Conservation (phyloP, 2,113 vertebrate species). For the Plestiodon gilberti region DNA sequence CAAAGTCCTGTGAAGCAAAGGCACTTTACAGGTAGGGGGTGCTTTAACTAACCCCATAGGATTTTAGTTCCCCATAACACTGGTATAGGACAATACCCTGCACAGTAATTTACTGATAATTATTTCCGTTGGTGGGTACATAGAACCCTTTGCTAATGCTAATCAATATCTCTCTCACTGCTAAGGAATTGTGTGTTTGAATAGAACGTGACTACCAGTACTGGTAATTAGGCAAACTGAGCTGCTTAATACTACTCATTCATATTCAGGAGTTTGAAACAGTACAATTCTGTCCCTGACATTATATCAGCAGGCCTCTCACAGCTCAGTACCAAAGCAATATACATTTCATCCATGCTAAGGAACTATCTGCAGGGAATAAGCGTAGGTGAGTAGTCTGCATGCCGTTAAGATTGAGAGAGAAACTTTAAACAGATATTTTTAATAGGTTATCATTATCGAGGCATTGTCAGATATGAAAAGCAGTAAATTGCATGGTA, state of each 20-base stretch:
- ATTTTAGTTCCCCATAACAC: constrained; percentile 27
- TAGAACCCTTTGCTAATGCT: neutral
- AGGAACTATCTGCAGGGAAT: constrained; percentile 17
- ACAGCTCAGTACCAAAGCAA: constrained; percentile 9
- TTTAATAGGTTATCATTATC: constrained; percentile 45
- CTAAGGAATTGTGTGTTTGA: neutral
- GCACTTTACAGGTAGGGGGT: neutral
- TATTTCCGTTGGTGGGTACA: neutral
- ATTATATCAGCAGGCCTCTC: neutral
- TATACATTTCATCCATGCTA: constrained; percentile 22
- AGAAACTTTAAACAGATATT: constrained; percentile 38
- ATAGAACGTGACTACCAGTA: neutral
- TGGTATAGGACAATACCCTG: constrained; percentile 31
- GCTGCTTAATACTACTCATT: neutral
- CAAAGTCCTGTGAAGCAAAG: neutral
- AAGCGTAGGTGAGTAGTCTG: neutral
- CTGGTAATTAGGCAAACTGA: neutral
- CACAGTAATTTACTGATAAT: neutral
- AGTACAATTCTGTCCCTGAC: constrained; percentile 15
- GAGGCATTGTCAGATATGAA: constrained; percentile 48
- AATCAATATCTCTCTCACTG: neutral
- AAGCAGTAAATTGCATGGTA: constrained; percentile 22
- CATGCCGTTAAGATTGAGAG: constrained; percentile 23
- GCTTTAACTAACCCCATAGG: constrained; percentile 6
- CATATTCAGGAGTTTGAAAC: constrained; percentile 9